Evolutionary conservation across 2,113 vertebrate species (phyloP), one percentile per base, ranked within the genome.

Genomic region (Trichomycterus rosablanca): DNA sequence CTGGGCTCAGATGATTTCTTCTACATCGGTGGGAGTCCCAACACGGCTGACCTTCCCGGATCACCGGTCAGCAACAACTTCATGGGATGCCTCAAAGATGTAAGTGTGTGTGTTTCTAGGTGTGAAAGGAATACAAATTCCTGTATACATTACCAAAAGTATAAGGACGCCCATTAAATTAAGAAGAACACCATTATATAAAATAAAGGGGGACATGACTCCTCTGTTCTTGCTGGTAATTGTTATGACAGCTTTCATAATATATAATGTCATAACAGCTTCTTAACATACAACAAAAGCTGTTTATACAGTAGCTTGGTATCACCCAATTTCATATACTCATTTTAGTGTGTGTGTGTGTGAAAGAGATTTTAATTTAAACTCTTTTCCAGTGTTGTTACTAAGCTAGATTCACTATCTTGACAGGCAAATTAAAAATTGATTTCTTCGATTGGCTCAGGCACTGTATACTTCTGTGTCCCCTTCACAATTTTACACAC

Each of bases 1-100:
- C 57, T 96, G 83, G 93, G 93, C 49, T 94, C 93, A 0, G 93
- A 94, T 2, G 93, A 95, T 79, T 95, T 95, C 86, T 96, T 96
- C 86, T 96, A 96, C 80, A 92, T 96, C 0, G 93, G 93, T 28
- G 93, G 93, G 67, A 95, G 92, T 74, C 93, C 92, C 61, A 96
- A 92, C 80, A 94, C 92, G 0, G 93, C 93, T 0, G 93, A 95
- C 77, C 85, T 95, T 63, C 93, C 93, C 0, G 93, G 93, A 7
- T 96, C 93, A 0, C 93, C 93, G 0, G 92, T 96, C 81, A 96
- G 93, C 89, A 96, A 95, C 86, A 96, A 96, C 84, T 96, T 96
- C 78, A 96, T 96, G 93, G 93, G 93, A 66, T 96, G 93, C 78
- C 91, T 96, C 12, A 95, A 94, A 81, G 92, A 95, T 1, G 93